Percentiles rank a stretch among this genome's conserved stretches.
Conservation (phyloP, 2,113 vertebrate genomes). For the Microtus richardsoni region DNA sequence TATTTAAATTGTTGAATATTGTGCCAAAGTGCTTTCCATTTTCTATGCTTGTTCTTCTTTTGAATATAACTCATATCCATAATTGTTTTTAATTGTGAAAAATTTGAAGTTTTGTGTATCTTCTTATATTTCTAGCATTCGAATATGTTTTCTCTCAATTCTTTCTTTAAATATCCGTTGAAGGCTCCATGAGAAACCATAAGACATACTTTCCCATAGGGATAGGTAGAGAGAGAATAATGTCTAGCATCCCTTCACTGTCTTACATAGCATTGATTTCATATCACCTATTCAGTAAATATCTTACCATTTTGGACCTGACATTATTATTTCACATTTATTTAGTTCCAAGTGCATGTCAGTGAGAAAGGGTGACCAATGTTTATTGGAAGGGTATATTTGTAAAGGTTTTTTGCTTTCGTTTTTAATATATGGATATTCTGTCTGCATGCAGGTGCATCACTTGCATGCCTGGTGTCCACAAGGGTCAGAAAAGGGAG, state of each 20-base stretch:
- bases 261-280: background rate
- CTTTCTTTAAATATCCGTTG: background rate
- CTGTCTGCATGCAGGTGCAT: background rate
- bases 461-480: background rate
- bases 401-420: background rate
- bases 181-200: background rate
- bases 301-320: conserved; percentile 3
- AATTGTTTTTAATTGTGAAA: background rate
- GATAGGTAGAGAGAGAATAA: background rate
- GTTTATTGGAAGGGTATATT: background rate
- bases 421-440: background rate
- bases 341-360: background rate
- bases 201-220: background rate
- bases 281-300: background rate
- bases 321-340: background rate
- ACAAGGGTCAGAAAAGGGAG: background rate
- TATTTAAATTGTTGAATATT: background rate
- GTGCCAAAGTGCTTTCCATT: background rate
- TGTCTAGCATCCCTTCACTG: background rate
- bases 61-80: background rate
- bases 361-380: background rate
- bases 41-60: background rate
- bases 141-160: background rate
- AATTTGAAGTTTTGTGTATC: background rate
- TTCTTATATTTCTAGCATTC: background rate